phyloP scores from a whole-genome alignment of 2,888 invertebrate genomes.

The Unio delphinus region DNA sequence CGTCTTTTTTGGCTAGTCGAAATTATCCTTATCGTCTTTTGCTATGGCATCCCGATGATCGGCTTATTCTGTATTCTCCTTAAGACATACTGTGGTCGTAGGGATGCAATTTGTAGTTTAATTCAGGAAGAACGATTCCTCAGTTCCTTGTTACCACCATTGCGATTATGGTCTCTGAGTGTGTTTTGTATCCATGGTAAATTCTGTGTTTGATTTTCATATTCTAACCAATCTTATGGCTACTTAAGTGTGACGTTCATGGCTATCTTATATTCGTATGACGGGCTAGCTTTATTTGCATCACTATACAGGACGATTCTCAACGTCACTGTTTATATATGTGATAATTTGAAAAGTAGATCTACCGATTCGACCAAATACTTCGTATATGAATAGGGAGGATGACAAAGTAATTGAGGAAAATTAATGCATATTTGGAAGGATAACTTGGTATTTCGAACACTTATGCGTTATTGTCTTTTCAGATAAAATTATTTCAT shows the following conservation, averaged over 20 bases:
- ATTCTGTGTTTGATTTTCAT: conserved; percentile 1
- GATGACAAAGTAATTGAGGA: no score
- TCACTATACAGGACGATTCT: not conserved
- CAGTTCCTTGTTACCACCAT: no score
- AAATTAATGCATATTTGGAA: no score
- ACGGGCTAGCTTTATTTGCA: not conserved
- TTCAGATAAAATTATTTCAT: no score
- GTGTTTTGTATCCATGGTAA: not conserved
- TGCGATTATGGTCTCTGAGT: not conserved
- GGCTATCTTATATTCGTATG: not conserved
- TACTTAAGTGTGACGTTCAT: not conserved
- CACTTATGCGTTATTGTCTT: no score
- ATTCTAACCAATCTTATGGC: not conserved
- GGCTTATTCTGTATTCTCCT: not conserved
- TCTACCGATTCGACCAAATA: not conserved
- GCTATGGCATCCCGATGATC: conserved; percentile 5
- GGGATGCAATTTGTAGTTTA: no score
- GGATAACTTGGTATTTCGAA: no score
- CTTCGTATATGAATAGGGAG: not conserved
- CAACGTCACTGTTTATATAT: not conserved
- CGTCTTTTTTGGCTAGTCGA: conserved; percentile 2
- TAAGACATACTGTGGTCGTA: not conserved
- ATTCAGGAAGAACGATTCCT: no score
- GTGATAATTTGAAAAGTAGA: not conserved
- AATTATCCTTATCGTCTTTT: not conserved